A percentile compares a stretch with the other conserved stretches of the same genome.
These are phyloP conservation scores for Nezara viridula DNA, from an alignment of 2,888 invertebrate genomes.

Conservation along the genomic window DNA sequence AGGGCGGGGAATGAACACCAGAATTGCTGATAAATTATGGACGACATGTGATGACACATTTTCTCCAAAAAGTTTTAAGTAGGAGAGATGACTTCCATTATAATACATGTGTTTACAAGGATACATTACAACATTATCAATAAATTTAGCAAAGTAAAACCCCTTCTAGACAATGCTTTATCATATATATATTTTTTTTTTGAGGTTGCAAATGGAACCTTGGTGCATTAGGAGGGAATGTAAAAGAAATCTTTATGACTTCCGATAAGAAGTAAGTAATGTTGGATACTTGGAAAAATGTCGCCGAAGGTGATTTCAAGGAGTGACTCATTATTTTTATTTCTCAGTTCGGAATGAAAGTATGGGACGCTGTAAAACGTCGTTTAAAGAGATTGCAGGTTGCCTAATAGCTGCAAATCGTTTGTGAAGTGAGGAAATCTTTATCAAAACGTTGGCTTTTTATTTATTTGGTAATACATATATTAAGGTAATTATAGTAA, in stretches of 20 bases:
- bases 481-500: no score
- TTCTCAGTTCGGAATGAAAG: background rate
- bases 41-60: no score
- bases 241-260: background rate
- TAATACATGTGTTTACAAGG: no score
- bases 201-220: background rate
- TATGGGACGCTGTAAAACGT: background rate
- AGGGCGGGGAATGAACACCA: no score
- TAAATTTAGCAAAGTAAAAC: background rate
- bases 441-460: no score
- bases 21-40: no score
- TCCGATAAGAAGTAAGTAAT: background rate
- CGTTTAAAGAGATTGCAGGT: background rate
- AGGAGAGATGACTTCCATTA: no score
- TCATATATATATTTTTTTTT: background rate
- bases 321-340: background rate
- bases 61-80: no score
- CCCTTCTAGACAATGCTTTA: background rate
- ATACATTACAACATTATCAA: background rate
- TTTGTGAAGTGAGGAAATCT: background rate
- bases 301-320: background rate
- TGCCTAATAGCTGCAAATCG: background rate
- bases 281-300: background rate
- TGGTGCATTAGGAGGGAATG: background rate
- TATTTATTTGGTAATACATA: no score